These are phyloP conservation scores for Timema podura DNA, from an alignment of 2,888 invertebrate species.

Conservation along the genomic window DNA sequence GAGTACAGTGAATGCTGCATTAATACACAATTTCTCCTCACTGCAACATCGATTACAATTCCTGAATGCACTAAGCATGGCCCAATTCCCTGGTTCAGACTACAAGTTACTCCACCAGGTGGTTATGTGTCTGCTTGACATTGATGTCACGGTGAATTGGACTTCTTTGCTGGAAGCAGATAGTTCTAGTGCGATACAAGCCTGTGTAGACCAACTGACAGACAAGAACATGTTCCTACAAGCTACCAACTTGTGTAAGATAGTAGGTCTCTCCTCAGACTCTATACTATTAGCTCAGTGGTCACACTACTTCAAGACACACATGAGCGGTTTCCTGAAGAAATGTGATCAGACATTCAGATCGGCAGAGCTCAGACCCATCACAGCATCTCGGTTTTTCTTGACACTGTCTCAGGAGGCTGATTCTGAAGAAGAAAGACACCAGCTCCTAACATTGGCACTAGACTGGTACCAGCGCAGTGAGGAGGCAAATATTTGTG, in stretches of 20 bases:
- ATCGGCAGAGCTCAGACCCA: slow-evolving; percentile 56
- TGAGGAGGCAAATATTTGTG: too few relatives aligned
- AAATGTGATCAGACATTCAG: slow-evolving; percentile 60
- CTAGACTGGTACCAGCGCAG: too few relatives aligned
- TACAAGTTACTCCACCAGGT: slow-evolving; percentile 20
- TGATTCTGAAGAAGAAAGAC: slow-evolving; percentile 40
- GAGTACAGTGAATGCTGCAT: slow-evolving; percentile 55
- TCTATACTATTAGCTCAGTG: slow-evolving; percentile 39
- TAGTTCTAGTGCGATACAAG: too few relatives aligned
- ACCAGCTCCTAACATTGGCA: too few relatives aligned
- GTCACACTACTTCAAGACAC: slow-evolving; percentile 37
- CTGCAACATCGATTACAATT: slow-evolving; percentile 60
- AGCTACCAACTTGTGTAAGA: slow-evolving; percentile 56
- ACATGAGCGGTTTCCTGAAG: slow-evolving; percentile 52
- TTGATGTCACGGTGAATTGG: slow-evolving; percentile 21
- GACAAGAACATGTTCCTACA: slow-evolving; percentile 51
- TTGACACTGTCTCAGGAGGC: slow-evolving; percentile 53
- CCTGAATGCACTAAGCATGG: slow-evolving; percentile 45
- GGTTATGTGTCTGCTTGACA: slow-evolving; percentile 24
- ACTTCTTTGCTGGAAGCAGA: slow-evolving; percentile 16
- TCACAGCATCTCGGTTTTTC: slow-evolving; percentile 61
- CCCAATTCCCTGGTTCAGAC: slow-evolving; percentile 36
- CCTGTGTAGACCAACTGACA: slow-evolving; percentile 54
- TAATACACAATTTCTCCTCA: slow-evolving; percentile 60
- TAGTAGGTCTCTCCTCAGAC: slow-evolving; percentile 38